Percentiles rank a stretch among this genome's conserved stretches.
Evolutionary conservation across 2,888 invertebrate genomes (phyloP).

Genomic region (Pimpla rufipes): DNA sequence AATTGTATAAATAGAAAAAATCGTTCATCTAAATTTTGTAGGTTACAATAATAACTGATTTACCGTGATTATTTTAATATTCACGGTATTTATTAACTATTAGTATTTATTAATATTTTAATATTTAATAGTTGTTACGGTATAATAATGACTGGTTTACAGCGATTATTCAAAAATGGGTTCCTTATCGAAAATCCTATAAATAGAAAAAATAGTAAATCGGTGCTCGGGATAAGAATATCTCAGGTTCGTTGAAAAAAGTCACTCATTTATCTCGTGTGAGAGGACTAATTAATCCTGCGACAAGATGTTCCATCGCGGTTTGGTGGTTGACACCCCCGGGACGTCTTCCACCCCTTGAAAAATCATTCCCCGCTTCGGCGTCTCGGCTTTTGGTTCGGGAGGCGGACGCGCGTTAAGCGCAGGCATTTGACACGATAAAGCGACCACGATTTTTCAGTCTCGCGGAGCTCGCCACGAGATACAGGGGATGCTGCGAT

Average conservation of each 20-base stretch:
- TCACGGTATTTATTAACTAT: too few relatives aligned
- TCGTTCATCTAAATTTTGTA: too few relatives aligned
- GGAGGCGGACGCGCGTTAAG: slow-evolving; percentile 53
- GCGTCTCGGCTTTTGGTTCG: slow-evolving; percentile 32
- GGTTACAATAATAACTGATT: too few relatives aligned
- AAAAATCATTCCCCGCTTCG: slow-evolving; percentile 48
- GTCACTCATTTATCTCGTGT: slow-evolving; percentile 42
- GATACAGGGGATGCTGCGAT: slow-evolving; percentile 73
- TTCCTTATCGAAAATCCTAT: too few relatives aligned
- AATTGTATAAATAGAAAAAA: too few relatives aligned
- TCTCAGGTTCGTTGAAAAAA: slow-evolving; percentile 29
- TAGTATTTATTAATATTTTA: too few relatives aligned
- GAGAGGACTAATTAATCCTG: slow-evolving; percentile 67
- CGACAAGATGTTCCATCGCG: slow-evolving; percentile 45
- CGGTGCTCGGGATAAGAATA: slow-evolving; percentile 22
- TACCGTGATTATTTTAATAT: too few relatives aligned
- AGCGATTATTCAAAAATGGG: too few relatives aligned
- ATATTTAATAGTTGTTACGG: too few relatives aligned
- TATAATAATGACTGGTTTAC: too few relatives aligned
- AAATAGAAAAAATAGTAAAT: too few relatives aligned
- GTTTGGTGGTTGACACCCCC: slow-evolving; percentile 37
- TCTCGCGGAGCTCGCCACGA: slow-evolving; percentile 52
- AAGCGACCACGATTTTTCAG: slow-evolving; percentile 79
- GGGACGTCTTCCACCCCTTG: slow-evolving; percentile 43
- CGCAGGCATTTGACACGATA: slow-evolving; percentile 71